Evolutionary conservation across 2,113 vertebrate species (phyloP).

Genomic region (Pseudorasbora parva): DNA sequence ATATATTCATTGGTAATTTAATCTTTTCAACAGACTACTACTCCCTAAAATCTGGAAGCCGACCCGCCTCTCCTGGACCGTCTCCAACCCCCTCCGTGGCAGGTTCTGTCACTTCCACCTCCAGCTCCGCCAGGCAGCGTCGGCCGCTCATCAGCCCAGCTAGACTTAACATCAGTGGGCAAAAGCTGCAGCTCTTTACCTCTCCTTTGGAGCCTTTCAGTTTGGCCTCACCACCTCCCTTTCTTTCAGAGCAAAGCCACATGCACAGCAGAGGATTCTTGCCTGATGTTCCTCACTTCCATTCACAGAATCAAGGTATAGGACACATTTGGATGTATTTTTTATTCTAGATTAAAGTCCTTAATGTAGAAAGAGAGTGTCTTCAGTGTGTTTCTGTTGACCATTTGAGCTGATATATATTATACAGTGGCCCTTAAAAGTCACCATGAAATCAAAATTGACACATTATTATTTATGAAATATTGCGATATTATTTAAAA

Average conservation of each 20-base stretch:
- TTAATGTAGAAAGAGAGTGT: neutral
- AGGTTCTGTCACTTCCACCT: slow-evolving; percentile 86
- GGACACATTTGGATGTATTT: neutral
- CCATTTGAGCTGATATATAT: neutral
- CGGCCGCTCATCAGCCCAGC: slow-evolving; percentile 96
- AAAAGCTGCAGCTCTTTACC: slow-evolving; percentile 84
- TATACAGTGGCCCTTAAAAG: neutral
- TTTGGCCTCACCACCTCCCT: slow-evolving; percentile 67
- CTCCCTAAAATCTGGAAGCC: slow-evolving; percentile 82
- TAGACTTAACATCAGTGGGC: slow-evolving; percentile 87
- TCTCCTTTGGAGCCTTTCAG: slow-evolving; percentile 60
- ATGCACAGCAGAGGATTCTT: slow-evolving; percentile 69
- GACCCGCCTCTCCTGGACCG: slow-evolving; percentile 80
- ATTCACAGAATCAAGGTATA: slow-evolving; percentile 42
- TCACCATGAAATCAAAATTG: no score
- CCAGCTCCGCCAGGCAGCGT: slow-evolving; percentile 82
- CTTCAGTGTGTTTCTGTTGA: neutral
- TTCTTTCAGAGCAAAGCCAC: slow-evolving; percentile 65
- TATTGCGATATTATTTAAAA: no score
- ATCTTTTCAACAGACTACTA: slow-evolving; percentile 82
- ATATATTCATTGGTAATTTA: no score
- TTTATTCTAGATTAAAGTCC: neutral
- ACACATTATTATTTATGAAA: no score
- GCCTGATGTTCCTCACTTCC: slow-evolving; percentile 62
- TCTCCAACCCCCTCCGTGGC: slow-evolving; percentile 88